phyloP scores from a whole-genome alignment of 2,797 vertebrate species.

The Eulemur albifrons region DNA sequence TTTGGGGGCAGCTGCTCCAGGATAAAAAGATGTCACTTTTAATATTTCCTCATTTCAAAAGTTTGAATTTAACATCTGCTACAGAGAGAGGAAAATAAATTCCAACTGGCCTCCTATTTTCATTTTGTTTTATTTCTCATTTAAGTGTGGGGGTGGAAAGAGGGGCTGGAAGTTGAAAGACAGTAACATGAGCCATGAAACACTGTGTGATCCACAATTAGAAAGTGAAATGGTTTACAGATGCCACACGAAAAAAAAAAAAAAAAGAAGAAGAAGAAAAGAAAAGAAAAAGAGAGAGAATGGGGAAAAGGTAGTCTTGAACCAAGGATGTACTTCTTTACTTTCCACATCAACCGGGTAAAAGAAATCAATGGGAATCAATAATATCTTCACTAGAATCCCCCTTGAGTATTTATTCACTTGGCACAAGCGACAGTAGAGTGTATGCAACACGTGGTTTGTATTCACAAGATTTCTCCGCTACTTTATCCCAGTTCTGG shows the following conservation, averaged over 20 bases:
- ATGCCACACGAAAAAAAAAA: constrained; percentile 67
- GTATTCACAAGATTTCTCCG: not conserved
- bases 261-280: not conserved
- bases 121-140: constrained; percentile 17
- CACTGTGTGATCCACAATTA: constrained; percentile 78
- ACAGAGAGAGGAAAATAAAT: constrained; percentile 14
- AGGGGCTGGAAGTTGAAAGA: constrained; percentile 74
- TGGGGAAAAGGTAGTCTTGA: not conserved
- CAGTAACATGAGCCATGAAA: constrained; percentile 80
- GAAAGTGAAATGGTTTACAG: constrained; percentile 83
- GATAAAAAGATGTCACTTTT: constrained; percentile 25
- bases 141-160: not conserved
- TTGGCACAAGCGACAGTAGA: not conserved
- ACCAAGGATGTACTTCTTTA: not conserved
- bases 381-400: not conserved
- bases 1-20: not conserved
- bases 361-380: not conserved
- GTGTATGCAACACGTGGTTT: not conserved
- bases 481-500: not conserved
- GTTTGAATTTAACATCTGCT: constrained; percentile 45
- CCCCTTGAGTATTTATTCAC: not conserved
- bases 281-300: not conserved
- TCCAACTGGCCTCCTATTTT: constrained; percentile 32
- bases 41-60: not conserved
- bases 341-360: not conserved